Base-by-base conservation (phyloP, 2,888 invertebrate genomes). In the Cephonodes hylas region DNA sequence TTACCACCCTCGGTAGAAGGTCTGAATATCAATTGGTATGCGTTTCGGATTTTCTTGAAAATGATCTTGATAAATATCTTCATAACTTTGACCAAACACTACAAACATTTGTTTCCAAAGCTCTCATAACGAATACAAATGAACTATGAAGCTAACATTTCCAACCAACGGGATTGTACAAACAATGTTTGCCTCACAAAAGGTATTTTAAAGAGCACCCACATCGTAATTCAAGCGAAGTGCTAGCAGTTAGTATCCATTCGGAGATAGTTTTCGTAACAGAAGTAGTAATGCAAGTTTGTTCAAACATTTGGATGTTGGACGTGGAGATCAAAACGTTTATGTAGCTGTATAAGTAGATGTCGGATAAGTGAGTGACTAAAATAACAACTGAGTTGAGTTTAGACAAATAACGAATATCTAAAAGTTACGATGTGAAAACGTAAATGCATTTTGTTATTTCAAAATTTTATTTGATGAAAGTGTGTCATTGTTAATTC, bases 131-230 rank as follows among this genome's bases (percentile, higher is more conserved):
- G 18, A 23, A 10, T 45, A 13, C 8, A 18, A 15, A 18, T 8
- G 31, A 13, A n/a, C n/a, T n/a, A n/a, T n/a, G n/a, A n/a, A 15
- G 10, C 4, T 15, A 53, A 31, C 27, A 18, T 53, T 53, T 2
- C 2, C 27, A 18, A 18, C 53, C 27, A 31, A 31, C 3, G 8
- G 27, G 27, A 31, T 3, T 27, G 18, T 2, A 48, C 48, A 25
- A 27, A 48, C 25, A 48, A 53, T 53, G 18, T 53, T 53, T 31
- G 18, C 6, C 25, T 46, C 27, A 31, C 31, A 31, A 53, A 53
- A 53, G 31, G 53, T 53, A 53, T 53, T 53, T 53, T 53, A 53
- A 53, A 53, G 53, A 53, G 31, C 10, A 53, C 4, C 2, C 18
- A 27, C 31, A 27, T 31, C 31, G 31, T 53, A 31, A 31, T 53